Evolutionary conservation across 1,140 invertebrate species (phyloP).

Genomic region (Neelides sp.): DNA sequence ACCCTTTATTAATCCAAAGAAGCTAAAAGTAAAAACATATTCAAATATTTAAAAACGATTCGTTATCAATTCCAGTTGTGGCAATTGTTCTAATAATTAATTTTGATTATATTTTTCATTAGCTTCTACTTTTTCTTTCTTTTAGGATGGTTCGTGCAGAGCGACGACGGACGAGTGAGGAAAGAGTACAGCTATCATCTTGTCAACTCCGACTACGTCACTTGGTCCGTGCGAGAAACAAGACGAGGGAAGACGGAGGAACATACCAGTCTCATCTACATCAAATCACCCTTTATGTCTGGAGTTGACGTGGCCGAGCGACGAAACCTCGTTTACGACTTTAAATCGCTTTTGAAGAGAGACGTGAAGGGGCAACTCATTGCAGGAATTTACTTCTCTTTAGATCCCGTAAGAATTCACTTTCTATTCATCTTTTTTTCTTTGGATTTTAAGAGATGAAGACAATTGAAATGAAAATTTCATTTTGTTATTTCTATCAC

Average conservation of each 20-base stretch:
- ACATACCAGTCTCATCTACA: conserved; percentile 53
- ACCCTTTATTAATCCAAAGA: too few relatives aligned
- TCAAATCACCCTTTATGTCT: conserved; percentile 61
- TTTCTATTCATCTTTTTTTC: conserved; percentile 58
- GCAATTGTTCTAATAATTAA: neutral
- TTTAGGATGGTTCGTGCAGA: conserved; percentile 66
- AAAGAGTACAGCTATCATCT: conserved; percentile 71
- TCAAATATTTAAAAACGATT: too few relatives aligned
- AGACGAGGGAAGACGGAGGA: conserved; percentile 21
- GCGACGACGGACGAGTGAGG: conserved; percentile 52
- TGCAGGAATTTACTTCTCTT: conserved; percentile 70
- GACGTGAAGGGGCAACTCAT: conserved; percentile 64
- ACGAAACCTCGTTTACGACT: conserved; percentile 75
- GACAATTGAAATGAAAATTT: neutral
- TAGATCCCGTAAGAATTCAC: conserved; percentile 31
- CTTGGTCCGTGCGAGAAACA: conserved; percentile 55
- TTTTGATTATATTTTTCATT: neutral
- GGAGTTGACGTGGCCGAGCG: conserved; percentile 73
- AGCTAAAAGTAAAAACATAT: too few relatives aligned
- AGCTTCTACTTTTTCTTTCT: conserved; percentile 4
- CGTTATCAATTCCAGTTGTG: neutral
- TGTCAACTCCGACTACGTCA: conserved; percentile 53
- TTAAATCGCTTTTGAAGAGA: conserved; percentile 63
- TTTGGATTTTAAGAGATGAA: conserved; percentile 45
- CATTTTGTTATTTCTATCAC: neutral